These are phyloP conservation scores for Ciconia boyciana DNA, from an alignment of 2,113 vertebrate genomes.

Conservation along the genomic window DNA sequence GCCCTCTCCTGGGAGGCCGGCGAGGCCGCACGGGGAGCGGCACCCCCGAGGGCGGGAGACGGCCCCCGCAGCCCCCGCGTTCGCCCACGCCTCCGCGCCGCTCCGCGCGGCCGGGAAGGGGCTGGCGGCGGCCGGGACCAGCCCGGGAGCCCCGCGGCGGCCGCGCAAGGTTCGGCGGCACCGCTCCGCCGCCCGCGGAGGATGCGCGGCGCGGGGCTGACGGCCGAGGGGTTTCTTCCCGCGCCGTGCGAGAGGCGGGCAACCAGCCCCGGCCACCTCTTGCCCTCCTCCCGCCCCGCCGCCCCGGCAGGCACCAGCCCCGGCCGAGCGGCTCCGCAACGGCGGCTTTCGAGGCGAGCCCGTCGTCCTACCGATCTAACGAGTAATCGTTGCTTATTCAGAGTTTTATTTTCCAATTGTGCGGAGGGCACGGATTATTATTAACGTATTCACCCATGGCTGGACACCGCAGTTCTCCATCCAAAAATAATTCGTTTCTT, in stretches of 20 bases:
- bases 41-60: neutral
- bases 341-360: neutral
- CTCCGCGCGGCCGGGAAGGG: neutral
- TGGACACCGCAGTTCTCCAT: neutral
- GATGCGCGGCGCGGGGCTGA: neutral
- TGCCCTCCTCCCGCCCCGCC: neutral
- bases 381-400: rapidly evolving
- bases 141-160: too few relatives aligned
- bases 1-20: too few relatives aligned
- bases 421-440: neutral
- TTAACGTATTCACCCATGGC: neutral
- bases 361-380: neutral
- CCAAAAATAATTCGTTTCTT: neutral
- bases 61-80: neutral
- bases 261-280: neutral
- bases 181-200: neutral
- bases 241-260: too few relatives aligned
- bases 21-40: neutral
- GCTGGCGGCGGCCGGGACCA: neutral
- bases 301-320: neutral
- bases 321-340: neutral
- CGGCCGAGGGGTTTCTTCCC: neutral
- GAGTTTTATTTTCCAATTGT: neutral
- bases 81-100: neutral
- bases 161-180: neutral